These are phyloP conservation scores for Saxicola maurus DNA, from an alignment of 2,797 vertebrate genomes.

Conservation along the genomic window DNA sequence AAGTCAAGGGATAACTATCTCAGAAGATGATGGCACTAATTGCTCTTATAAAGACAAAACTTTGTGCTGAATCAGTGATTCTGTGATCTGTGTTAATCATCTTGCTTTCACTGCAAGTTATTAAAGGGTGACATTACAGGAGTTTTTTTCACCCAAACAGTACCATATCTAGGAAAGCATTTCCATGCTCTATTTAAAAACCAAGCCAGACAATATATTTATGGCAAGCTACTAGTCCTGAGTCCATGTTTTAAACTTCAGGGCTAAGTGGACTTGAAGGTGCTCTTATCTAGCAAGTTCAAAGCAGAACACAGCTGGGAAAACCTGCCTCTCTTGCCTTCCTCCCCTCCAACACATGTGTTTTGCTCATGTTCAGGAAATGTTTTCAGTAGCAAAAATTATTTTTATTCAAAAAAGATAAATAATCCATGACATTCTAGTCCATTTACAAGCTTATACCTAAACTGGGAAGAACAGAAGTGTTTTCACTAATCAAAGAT, in stretches of 20 bases:
- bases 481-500: neutral
- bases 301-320: neutral
- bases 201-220: neutral
- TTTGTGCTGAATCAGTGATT: neutral
- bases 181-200: neutral
- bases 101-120: neutral
- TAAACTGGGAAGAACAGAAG: neutral
- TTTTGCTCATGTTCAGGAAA: neutral
- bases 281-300: neutral
- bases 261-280: neutral
- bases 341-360: neutral
- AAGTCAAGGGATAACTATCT: neutral
- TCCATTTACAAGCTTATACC: neutral
- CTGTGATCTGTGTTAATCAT: neutral
- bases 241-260: neutral
- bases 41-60: neutral
- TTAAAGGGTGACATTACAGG: neutral
- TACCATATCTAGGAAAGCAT: neutral
- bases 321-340: neutral
- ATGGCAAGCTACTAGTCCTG: neutral
- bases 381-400: constrained; percentile 8
- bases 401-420: neutral
- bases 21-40: neutral
- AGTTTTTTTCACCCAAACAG: neutral
- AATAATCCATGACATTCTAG: neutral